These are phyloP conservation scores for Euwallacea similis DNA, from an alignment of 1,140 invertebrate species.

Conservation along the genomic window DNA sequence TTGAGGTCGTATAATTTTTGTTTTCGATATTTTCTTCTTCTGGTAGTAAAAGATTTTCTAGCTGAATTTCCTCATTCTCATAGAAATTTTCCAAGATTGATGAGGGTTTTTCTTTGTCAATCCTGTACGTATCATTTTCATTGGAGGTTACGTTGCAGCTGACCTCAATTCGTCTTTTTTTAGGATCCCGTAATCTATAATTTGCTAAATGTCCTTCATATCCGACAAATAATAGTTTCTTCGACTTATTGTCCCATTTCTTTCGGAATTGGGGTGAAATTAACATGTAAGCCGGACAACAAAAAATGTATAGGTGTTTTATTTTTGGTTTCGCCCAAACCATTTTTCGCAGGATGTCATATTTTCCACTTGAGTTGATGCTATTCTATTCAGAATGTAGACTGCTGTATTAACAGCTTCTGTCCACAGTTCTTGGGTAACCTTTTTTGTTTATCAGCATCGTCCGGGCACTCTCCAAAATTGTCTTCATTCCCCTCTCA, in stretches of 20 bases:
- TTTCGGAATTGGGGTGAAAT: constrained; percentile 34
- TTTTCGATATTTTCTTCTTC: background rate
- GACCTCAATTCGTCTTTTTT: constrained; percentile 42
- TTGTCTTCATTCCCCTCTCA: constrained; percentile 50
- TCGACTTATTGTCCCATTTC: constrained; percentile 32
- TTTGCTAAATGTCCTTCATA: constrained; percentile 28
- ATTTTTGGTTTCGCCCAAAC: constrained; percentile 40
- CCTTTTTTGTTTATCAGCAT: constrained; percentile 52
- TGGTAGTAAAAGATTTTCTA: background rate
- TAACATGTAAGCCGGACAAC: constrained; percentile 41
- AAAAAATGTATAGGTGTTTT: constrained; percentile 45
- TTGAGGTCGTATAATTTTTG: background rate
- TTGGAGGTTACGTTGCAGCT: constrained; percentile 47
- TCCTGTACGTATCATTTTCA: constrained; percentile 31
- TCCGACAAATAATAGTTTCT: constrained; percentile 38
- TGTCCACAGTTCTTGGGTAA: constrained; percentile 54
- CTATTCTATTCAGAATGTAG: constrained; percentile 44
- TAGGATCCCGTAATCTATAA: constrained; percentile 37
- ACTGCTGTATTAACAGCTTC: constrained; percentile 55
- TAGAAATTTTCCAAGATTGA: constrained; percentile 5
- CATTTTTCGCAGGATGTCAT: constrained; percentile 16
- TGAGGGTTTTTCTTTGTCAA: background rate
- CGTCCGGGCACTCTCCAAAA: constrained; percentile 48
- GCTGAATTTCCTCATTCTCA: constrained; percentile 4
- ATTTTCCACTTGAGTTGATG: constrained; percentile 24